phyloP scores from a whole-genome alignment of 2,113 vertebrate species.

The Oryzias melastigma region DNA sequence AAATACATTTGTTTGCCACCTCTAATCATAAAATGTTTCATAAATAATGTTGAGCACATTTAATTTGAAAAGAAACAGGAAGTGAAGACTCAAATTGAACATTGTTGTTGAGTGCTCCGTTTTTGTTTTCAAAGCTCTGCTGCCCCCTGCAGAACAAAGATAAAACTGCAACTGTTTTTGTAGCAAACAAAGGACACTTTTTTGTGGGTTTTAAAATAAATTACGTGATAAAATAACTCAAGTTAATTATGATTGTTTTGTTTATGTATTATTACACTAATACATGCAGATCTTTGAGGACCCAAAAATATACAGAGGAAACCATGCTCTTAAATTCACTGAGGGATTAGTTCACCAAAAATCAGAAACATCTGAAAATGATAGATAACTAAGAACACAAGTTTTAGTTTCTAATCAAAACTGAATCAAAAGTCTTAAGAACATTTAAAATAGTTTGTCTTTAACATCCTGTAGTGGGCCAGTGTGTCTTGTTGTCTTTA shows the following conservation, averaged over 20 bases:
- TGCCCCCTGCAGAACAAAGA: constrained; percentile 36
- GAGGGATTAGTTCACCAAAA: too few relatives aligned
- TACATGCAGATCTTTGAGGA: too few relatives aligned
- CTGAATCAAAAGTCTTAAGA: not conserved
- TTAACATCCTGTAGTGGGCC: not conserved
- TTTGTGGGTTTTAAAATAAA: not conserved
- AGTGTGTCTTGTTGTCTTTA: too few relatives aligned
- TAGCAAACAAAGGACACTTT: not conserved
- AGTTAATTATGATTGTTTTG: too few relatives aligned
- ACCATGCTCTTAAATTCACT: too few relatives aligned
- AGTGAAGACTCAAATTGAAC: not conserved
- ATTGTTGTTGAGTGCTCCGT: not conserved
- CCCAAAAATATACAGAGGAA: too few relatives aligned
- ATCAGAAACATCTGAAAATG: too few relatives aligned
- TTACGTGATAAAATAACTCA: not conserved
- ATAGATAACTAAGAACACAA: too few relatives aligned
- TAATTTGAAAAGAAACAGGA: not conserved
- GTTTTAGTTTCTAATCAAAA: too few relatives aligned
- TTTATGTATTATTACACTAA: too few relatives aligned
- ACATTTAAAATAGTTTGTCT: not conserved
- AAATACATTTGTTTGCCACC: too few relatives aligned
- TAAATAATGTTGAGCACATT: not conserved
- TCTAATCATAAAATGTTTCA: too few relatives aligned
- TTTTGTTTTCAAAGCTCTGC: constrained; percentile 30
- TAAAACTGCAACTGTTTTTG: constrained; percentile 10